These are phyloP conservation scores for Gandaritis pyraliata DNA, from an alignment of 2,888 invertebrate genomes.

Conservation along the genomic window DNA sequence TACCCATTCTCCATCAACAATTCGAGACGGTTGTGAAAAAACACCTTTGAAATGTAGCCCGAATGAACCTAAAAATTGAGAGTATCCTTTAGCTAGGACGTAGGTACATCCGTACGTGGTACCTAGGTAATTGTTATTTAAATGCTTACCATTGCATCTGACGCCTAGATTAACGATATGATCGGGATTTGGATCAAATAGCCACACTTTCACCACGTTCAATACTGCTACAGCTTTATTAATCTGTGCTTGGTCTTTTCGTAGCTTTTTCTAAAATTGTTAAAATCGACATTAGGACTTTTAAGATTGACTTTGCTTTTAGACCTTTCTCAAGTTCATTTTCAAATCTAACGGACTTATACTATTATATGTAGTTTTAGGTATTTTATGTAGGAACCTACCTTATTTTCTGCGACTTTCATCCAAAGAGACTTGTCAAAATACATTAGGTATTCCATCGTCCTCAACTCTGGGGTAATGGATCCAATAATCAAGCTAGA, in stretches of 20 bases:
- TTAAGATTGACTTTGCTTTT: neutral
- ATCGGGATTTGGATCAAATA: conserved; percentile 62
- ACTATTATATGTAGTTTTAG: no score
- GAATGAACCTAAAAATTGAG: conserved; percentile 71
- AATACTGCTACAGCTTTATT: conserved; percentile 70
- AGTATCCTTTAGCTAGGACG: neutral
- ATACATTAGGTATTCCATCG: conserved; percentile 78
- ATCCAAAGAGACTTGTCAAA: conserved; percentile 69
- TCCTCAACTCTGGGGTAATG: conserved; percentile 79
- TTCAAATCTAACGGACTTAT: no score
- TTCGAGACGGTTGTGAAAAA: conserved; percentile 84
- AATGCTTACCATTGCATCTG: conserved; percentile 75
- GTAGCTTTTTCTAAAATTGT: conserved; percentile 48
- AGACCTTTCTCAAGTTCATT: no score
- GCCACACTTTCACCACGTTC: conserved; percentile 81
- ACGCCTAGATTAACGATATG: conserved; percentile 82
- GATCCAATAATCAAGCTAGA: conserved; percentile 80
- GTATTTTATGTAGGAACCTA: conserved; percentile 46
- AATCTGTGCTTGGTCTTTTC: conserved; percentile 43
- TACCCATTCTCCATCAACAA: conserved; percentile 71
- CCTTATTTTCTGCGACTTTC: conserved; percentile 65
- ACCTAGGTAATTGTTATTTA: neutral
- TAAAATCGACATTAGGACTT: neutral
- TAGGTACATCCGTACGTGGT: neutral
- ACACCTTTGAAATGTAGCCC: conserved; percentile 78